Conservation (phyloP, 2,888 invertebrate genomes). For the Syrphus vitripennis region DNA sequence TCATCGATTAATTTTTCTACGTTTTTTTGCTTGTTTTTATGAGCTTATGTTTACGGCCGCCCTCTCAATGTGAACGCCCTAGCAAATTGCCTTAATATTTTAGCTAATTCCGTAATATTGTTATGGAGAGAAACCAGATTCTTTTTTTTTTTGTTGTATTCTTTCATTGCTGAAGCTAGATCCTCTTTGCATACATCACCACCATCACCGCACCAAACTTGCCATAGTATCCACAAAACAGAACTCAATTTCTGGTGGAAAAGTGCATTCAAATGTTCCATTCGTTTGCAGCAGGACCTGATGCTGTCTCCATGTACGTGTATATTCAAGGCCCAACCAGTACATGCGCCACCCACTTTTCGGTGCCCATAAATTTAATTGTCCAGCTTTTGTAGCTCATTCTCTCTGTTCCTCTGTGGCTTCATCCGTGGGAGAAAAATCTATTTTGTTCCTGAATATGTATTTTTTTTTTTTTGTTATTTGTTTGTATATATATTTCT, state of each 20-base stretch:
- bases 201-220: neutral
- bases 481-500: conserved; percentile 32
- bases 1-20: too few relatives aligned
- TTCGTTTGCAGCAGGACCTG: conserved; percentile 55
- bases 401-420: conserved; percentile 62
- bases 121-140: neutral
- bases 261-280: conserved; percentile 71
- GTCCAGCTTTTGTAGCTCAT: conserved; percentile 71
- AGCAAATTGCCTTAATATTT: neutral
- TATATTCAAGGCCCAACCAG: conserved; percentile 5
- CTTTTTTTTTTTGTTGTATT: neutral
- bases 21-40: too few relatives aligned
- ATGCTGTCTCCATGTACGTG: conserved; percentile 31
- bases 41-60: too few relatives aligned
- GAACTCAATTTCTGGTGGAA: conserved; percentile 67
- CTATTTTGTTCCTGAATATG: conserved; percentile 51
- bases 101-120: neutral
- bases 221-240: conserved; percentile 38
- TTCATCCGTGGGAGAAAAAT: conserved; percentile 67
- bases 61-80: neutral
- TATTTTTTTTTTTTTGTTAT: neutral
- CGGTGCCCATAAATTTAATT: conserved; percentile 69
- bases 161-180: neutral
- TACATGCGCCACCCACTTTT: conserved; percentile 48
- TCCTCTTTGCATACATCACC: neutral